phyloP scores from a whole-genome alignment of 2,888 invertebrate species.

The Punctoribates punctum region DNA sequence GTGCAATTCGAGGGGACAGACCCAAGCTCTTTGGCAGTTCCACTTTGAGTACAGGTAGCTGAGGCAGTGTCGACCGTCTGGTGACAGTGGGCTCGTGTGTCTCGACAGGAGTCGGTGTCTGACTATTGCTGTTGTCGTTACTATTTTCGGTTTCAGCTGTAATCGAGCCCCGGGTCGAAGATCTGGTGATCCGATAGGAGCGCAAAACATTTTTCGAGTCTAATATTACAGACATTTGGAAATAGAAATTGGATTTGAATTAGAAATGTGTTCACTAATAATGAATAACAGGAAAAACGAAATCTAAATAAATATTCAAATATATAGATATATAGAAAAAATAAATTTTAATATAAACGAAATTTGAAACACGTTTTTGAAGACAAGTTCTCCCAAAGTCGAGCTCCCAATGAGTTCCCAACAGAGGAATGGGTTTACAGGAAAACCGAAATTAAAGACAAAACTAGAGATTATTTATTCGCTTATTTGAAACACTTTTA shows the following conservation, averaged over 20 bases:
- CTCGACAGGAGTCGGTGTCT: background rate
- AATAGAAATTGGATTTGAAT: background rate
- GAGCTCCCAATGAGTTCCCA: background rate
- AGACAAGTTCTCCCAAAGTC: too few species aligned
- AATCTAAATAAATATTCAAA: too few species aligned
- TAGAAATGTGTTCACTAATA: background rate
- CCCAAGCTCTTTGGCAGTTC: constrained; percentile 48
- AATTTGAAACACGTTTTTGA: too few species aligned
- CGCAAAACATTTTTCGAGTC: constrained; percentile 43
- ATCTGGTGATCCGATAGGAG: constrained; percentile 46
- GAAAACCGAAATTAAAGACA: background rate
- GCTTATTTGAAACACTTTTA: too few species aligned
- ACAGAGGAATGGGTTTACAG: background rate
- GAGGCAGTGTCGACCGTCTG: background rate
- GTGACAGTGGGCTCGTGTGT: background rate
- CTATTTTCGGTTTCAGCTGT: constrained; percentile 2
- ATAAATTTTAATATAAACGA: too few species aligned
- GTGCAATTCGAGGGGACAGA: background rate
- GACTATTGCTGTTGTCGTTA: background rate
- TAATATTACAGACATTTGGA: background rate
- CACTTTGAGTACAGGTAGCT: constrained; percentile 47
- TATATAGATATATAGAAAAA: too few species aligned
- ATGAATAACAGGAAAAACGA: background rate
- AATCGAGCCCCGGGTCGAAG: constrained; percentile 36
- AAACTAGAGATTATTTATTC: too few species aligned